A percentile compares a stretch with the other conserved stretches of the same genome.
Conservation (phyloP, 2,888 invertebrate species). For the Nomada ruficornis region DNA sequence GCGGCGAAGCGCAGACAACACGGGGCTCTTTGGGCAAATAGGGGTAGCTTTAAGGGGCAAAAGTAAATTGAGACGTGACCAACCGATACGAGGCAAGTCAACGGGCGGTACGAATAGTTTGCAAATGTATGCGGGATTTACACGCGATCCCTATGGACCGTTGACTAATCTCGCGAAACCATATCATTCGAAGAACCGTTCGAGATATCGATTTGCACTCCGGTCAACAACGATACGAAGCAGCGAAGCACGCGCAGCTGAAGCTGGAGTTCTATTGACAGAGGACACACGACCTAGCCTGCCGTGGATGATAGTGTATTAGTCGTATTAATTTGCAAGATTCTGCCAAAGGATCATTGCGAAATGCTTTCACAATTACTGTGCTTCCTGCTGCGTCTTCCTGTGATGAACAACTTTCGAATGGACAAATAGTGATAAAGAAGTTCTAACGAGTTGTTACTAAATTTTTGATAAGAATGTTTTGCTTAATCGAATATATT, state of each 20-base stretch:
- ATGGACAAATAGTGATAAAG: too few relatives aligned
- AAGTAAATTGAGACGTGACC: slow-evolving; percentile 64
- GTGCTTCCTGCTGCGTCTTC: background rate
- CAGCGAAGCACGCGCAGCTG: slow-evolving; percentile 31
- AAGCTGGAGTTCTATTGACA: slow-evolving; percentile 63
- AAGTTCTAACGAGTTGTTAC: too few relatives aligned
- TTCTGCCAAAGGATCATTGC: slow-evolving; percentile 20
- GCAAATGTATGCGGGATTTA: slow-evolving; percentile 74
- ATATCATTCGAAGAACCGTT: slow-evolving; percentile 71
- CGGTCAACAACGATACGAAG: slow-evolving; percentile 61
- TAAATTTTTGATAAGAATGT: too few relatives aligned
- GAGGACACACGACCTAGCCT: slow-evolving; percentile 51
- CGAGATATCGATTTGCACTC: slow-evolving; percentile 70
- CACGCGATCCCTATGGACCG: slow-evolving; percentile 69
- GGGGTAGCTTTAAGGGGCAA: slow-evolving; percentile 52
- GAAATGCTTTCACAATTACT: slow-evolving; percentile 3
- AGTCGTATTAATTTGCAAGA: slow-evolving; percentile 67
- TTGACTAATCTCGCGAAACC: slow-evolving; percentile 77
- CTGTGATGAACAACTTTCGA: too few relatives aligned
- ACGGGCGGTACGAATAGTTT: slow-evolving; percentile 42
- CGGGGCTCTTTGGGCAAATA: slow-evolving; percentile 32
- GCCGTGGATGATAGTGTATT: slow-evolving; percentile 41
- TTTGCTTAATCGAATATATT: too few relatives aligned
- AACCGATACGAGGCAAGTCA: slow-evolving; percentile 36
- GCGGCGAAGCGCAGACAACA: slow-evolving; percentile 26